Evolutionary conservation across 2,888 invertebrate genomes (phyloP), one percentile per base, ranked within the genome.

Genomic region (Stenurella melanura): DNA sequence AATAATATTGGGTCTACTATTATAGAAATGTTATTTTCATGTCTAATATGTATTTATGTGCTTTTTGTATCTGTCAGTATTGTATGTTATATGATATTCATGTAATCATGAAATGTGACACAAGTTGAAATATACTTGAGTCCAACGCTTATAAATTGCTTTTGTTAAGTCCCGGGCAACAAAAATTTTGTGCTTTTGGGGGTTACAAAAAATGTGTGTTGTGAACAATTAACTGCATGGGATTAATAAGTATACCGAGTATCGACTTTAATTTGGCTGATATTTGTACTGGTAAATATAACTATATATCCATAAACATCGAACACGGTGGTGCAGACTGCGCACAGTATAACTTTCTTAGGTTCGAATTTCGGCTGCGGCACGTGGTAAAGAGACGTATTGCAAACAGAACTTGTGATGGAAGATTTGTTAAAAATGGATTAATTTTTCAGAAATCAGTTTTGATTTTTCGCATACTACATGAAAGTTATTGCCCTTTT

Each of bases 21-120:
- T 50, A 67, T 17, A 6, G 54, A 17, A 26, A 76, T 69, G 15
- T 42, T 54, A 26, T 64, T 63, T 66, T 56, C 17, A 18, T 30
- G 34, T 69, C 30, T 69, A 69, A 67, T 77, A 38, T 74, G 63
- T 78, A 21, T 82, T 75, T 83, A 78, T 85, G 80, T 85, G 84
- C 86, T 86, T 87, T 85, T 83, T 87, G 88, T 88, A 85, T 86
- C 88, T 86, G 87, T 86, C 87, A 87, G 85, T 87, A 87, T 86
- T 88, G 89, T 89, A 88, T 88, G 88, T 89, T 86, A 85, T 84
- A 77, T 80, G 73, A 77, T 78, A 73, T 60, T 78, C 63, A 69
- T 72, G 71, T 50, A 58, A 67, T 64, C 70, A 57, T 68, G 50
- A 30, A 42, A 15, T 50, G 50, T 50, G 34, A 70, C 30, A 70